phyloP scores from a whole-genome alignment of 2,113 vertebrate species.

The Rhinichthys klamathensis region DNA sequence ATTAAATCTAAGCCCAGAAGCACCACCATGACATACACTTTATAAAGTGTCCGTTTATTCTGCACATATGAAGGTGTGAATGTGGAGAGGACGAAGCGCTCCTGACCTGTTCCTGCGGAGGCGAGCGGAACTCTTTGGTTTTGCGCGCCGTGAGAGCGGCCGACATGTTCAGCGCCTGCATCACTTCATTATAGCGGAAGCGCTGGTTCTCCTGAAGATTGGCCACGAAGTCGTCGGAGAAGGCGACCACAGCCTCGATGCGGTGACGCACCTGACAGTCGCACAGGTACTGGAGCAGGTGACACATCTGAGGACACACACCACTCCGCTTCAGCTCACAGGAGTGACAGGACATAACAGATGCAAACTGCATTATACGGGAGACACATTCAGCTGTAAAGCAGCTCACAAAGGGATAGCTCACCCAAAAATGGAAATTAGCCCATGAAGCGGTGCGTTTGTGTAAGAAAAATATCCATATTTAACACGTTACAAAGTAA shows the following conservation, averaged over 20 bases:
- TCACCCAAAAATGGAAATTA: no score
- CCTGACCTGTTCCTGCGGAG: constrained; percentile 93
- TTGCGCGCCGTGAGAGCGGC: constrained; percentile 94
- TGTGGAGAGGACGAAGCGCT: no score
- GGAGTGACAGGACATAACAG: no score
- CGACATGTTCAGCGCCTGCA: constrained; percentile 98
- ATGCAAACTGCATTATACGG: no score
- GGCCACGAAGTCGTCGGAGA: constrained; percentile 94
- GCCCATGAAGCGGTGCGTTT: no score
- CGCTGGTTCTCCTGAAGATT: constrained; percentile 95
- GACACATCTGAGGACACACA: constrained; percentile 84
- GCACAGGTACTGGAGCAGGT: constrained; percentile 93
- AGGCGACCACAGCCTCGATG: constrained; percentile 95
- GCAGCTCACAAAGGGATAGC: no score
- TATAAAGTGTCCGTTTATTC: no score
- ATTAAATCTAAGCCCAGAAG: not conserved
- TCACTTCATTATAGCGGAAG: constrained; percentile 96
- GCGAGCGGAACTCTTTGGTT: constrained; percentile 95
- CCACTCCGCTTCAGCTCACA: no score
- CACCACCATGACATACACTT: not conserved
- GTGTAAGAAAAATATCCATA: no score
- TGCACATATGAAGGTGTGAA: no score
- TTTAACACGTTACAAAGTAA: no score
- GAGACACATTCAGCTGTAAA: no score
- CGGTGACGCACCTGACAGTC: constrained; percentile 94